These are phyloP conservation scores for Hemibagrus wyckioides DNA, from an alignment of 2,113 vertebrate species.

Conservation along the genomic window DNA sequence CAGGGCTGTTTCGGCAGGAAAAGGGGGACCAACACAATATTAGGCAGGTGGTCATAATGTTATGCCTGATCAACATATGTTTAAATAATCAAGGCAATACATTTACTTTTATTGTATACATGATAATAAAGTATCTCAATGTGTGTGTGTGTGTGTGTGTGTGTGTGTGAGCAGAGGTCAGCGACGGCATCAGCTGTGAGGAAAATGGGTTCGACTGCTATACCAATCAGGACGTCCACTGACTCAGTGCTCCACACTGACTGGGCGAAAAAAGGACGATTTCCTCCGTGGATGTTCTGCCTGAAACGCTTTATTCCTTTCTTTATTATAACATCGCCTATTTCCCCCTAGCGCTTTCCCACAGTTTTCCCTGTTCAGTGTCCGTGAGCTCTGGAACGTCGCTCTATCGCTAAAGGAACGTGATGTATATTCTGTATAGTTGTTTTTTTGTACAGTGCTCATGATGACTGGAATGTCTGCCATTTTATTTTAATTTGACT, in stretches of 20 bases:
- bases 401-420: constrained; percentile 14
- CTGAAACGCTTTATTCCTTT: not conserved
- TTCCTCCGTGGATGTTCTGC: not conserved
- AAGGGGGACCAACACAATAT: no score
- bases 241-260: constrained; percentile 35
- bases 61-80: no score
- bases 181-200: constrained; percentile 79
- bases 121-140: no score
- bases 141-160: constrained; percentile 25
- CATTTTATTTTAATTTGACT: constrained; percentile 25
- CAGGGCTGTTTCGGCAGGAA: no score
- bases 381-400: constrained; percentile 20
- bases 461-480: constrained; percentile 30
- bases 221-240: constrained; percentile 74
- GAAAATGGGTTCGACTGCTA: constrained; percentile 83
- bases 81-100: no score
- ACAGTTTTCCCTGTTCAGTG: constrained; percentile 6
- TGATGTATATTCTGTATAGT: constrained; percentile 27
- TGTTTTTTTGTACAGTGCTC: constrained; percentile 32
- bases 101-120: no score
- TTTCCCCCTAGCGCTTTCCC: not conserved
- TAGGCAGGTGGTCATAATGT: no score
- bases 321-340: not conserved
- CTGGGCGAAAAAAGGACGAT: constrained; percentile 25
- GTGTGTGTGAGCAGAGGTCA: constrained; percentile 78